Conservation (phyloP, 2,888 invertebrate genomes). For the Yponomeuta plumbellus region DNA sequence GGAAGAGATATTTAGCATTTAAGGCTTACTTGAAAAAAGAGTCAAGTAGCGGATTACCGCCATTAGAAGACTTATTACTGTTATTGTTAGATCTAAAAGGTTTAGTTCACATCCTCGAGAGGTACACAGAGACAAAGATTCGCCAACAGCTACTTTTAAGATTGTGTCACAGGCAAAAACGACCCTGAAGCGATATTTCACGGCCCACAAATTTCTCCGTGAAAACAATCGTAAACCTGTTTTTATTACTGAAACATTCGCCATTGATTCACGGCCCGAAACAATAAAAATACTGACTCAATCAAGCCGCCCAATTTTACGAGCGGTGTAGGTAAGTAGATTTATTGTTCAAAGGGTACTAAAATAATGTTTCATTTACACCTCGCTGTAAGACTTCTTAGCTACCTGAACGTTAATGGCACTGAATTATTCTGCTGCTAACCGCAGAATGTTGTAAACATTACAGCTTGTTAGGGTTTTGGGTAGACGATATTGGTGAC, state of each 20-base stretch:
- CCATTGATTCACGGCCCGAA: constrained; percentile 72
- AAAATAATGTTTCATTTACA: constrained; percentile 67
- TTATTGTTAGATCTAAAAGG: too few species aligned
- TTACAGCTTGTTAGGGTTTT: background rate
- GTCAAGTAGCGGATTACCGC: too few species aligned
- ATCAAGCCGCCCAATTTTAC: constrained; percentile 71
- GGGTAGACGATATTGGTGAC: too few species aligned
- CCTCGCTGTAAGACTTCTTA: constrained; percentile 43
- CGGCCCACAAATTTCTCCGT: constrained; percentile 71
- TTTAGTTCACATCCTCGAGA: too few species aligned
- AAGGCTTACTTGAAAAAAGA: too few species aligned
- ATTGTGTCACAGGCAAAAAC: constrained; percentile 26
- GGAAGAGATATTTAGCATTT: too few species aligned
- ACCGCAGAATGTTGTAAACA: background rate
- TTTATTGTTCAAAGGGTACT: constrained; percentile 61
- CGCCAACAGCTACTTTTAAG: constrained; percentile 27
- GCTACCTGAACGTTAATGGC: constrained; percentile 32
- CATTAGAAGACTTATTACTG: too few species aligned
- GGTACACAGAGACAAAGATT: background rate
- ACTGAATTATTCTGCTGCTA: background rate
- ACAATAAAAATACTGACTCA: constrained; percentile 76
- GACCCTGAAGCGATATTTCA: constrained; percentile 62
- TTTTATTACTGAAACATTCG: constrained; percentile 74
- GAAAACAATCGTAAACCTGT: constrained; percentile 72
- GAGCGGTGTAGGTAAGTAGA: constrained; percentile 63